Evolutionary conservation across 2,888 invertebrate genomes (phyloP), one percentile per base, ranked within the genome.

Genomic region (Tetragnatha montana): DNA sequence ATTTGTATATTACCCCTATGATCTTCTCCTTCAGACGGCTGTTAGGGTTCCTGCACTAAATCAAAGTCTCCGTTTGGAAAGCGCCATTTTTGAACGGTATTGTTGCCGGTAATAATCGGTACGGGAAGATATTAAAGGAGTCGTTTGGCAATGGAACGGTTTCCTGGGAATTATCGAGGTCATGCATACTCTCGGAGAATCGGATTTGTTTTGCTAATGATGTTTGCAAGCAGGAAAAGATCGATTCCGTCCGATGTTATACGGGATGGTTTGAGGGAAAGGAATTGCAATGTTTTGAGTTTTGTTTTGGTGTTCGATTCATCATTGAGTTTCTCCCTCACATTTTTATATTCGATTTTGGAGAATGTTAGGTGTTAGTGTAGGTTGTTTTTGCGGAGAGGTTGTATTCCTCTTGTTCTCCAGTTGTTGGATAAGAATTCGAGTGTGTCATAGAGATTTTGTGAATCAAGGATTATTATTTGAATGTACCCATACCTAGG

Each of bases 121-220:
- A 60, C 60, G 17, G n/a, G 17, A 60, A 17, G 17, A 60, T 60
- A 60, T 60, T 60, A 60, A 60, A 17, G 60, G 60, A 60, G 60
- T 60, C 60, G 17, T 60, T 60, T 60, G 60, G 35, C 35, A 60
- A 17, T 3, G 60, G 10, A 60, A 60, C 14, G 12, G 60, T 60
- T 60, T 60, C 60, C 60, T 60, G 60, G 14, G 60, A 60, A 60
- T 60, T 17, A 60, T 10, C 60, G 60, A 10, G 12, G 10, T 60
- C 17, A 12, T 17, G 60, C 35, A 35, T 35, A 8, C 14, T 60
- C 60, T 60, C 60, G 60, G 35, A 35, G 35, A 60, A 19, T 78
- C 14, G 17, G 60, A 78, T 60, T 78, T 78, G 78, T 78, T 78
- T 78, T 60, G 60, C 78, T 78, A 68, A 78, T 78, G 78, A 78